Base-by-base conservation (phyloP, 2,888 invertebrate genomes). In the Alloplasta piceator region DNA sequence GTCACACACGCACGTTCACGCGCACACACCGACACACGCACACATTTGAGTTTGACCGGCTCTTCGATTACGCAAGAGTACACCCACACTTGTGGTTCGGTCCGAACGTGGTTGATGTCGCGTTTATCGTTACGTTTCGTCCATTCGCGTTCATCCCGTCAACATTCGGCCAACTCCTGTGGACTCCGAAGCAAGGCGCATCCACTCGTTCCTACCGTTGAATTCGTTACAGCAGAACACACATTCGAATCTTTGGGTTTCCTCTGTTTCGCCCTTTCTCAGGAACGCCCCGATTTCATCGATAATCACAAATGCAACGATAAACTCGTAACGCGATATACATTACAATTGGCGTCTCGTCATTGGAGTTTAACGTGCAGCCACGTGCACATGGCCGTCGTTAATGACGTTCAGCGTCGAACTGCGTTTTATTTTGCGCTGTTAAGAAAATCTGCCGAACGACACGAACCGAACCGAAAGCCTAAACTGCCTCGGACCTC, bases 401-500 rank as follows among this genome's bases (percentile, higher is more conserved):
- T 75, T 43, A 58, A 75, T 75, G 70, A 64, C 66, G 79, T 75
- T 60, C 71, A 52, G 73, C 78, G 74, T 52, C 64, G 60, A 72
- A 83, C 80, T 78, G 75, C 74, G 81, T 66, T 74, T 81, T 68
- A 80, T 82, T 82, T 82, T 67, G 73, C 63, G 72, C 73, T 3
- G 63, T 64, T 63, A 26, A 36, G 73, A 56, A 26, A 64, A 64
- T 38, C 46, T 73, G 16, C 52, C 52, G 60, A 41, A 36, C 48
- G 38, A 50, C 36, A n/a, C 9, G 55, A 38, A 63, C 12, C 41
- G 60, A 67, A 9, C 50, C 50, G 50, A 46, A 16, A 43, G 56
- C 52, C 52, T 50, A 43, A 67, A 75, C 75, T 67, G 68, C 52
- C 60, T 68, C 26, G 52, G 61, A 67, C 39, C 60, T 56, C 26